phyloP scores from a whole-genome alignment of 2,113 vertebrate species.

The Theristicus caerulescens region DNA sequence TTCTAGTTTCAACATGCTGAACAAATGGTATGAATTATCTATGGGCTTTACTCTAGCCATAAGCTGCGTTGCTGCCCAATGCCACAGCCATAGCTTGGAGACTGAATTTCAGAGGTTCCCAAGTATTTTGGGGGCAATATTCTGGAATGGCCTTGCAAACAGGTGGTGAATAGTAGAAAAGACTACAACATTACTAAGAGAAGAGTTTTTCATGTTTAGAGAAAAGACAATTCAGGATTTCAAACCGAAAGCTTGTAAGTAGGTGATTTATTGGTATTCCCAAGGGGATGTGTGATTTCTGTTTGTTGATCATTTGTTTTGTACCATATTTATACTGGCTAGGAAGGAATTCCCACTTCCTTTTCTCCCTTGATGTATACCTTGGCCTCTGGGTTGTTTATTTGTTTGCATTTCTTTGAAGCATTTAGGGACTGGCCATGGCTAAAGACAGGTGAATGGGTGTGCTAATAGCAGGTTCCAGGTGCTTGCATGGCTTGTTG shows the following conservation, averaged over 20 bases:
- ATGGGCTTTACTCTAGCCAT: background rate
- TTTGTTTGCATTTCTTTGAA: slow-evolving; percentile 41
- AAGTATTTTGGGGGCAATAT: background rate
- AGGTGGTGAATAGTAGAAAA: background rate
- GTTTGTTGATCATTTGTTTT: slow-evolving; percentile 30
- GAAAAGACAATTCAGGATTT: background rate
- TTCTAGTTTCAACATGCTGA: background rate
- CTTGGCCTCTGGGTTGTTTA: background rate
- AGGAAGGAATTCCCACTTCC: slow-evolving; percentile 16
- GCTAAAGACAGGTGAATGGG: slow-evolving; percentile 12
- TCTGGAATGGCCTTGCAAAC: background rate
- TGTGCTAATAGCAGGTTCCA: background rate
- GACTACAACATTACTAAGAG: background rate
- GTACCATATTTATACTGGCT: background rate
- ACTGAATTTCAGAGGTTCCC: background rate
- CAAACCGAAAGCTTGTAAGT: background rate
- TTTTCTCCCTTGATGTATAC: background rate
- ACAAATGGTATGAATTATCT: background rate
- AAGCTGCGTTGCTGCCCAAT: background rate
- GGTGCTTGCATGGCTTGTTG: background rate
- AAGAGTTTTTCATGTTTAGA: background rate
- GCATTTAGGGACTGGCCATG: background rate
- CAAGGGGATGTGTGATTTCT: background rate
- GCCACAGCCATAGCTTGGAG: rapidly evolving
- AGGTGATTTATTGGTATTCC: background rate